Evolutionary conservation across 2,113 vertebrate species (phyloP).

Genomic region (Malurus melanocephalus): DNA sequence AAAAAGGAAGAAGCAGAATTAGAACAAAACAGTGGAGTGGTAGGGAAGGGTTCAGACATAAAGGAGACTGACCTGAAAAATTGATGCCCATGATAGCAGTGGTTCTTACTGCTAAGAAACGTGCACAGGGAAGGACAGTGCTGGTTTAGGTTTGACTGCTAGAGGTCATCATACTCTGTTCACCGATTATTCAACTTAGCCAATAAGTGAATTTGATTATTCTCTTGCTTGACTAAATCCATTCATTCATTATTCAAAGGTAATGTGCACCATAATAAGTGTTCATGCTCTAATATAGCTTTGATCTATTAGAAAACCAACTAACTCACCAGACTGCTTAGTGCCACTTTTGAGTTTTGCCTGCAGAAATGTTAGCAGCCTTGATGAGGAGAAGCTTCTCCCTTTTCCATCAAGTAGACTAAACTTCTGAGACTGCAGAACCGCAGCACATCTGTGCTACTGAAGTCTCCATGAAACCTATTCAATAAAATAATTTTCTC

Average conservation of each 20-base stretch:
- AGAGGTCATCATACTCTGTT: neutral
- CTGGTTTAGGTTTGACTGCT: neutral
- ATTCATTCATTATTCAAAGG: neutral
- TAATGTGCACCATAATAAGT: neutral
- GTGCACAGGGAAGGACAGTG: neutral
- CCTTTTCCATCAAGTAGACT: neutral
- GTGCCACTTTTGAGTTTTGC: neutral
- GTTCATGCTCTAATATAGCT: neutral
- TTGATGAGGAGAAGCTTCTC: neutral
- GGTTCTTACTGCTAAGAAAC: neutral
- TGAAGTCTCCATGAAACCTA: neutral
- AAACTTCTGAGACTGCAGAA: neutral
- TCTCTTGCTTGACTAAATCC: neutral
- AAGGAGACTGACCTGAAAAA: neutral
- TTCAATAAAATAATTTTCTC: neutral
- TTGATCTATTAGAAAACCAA: neutral
- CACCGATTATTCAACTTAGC: neutral
- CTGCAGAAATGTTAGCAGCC: neutral
- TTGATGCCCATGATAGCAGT: neutral
- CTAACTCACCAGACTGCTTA: neutral
- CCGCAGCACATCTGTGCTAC: neutral
- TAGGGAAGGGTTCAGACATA: neutral
- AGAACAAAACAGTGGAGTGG: neutral
- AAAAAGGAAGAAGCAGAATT: neutral
- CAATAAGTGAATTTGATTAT: neutral